These are phyloP conservation scores for Pogoniulus pusillus DNA, from an alignment of 2,797 vertebrate genomes.

Conservation along the genomic window DNA sequence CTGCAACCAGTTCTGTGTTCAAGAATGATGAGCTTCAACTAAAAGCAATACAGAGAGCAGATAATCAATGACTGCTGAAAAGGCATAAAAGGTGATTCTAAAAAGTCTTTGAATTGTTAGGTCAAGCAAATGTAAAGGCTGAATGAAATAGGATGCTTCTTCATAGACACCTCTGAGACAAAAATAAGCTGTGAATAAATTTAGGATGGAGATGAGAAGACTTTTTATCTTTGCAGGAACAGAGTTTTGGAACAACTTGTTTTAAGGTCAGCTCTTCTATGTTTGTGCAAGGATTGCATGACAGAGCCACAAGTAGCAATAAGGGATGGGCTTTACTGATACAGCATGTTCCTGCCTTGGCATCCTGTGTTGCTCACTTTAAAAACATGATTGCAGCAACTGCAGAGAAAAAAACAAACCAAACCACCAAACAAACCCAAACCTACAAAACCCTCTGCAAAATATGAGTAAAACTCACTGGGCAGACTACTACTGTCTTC, in stretches of 20 bases:
- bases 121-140: neutral
- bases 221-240: neutral
- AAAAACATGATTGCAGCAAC: neutral
- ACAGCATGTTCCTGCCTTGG: conserved; percentile 5
- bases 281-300: neutral
- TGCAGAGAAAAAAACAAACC: neutral
- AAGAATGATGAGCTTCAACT: neutral
- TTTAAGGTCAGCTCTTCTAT: neutral
- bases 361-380: neutral
- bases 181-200: neutral
- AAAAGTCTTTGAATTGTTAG: neutral
- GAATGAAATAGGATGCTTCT: neutral
- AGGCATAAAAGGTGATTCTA: neutral
- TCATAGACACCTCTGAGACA: neutral
- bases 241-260: neutral
- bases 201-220: neutral
- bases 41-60: too few relatives aligned
- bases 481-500: neutral
- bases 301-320: neutral
- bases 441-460: neutral
- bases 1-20: neutral
- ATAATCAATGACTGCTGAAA: neutral
- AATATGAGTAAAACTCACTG: neutral
- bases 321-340: neutral
- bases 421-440: neutral